Conservation (phyloP, 2,888 invertebrate species). For the Tanytarsus gracilentus region DNA sequence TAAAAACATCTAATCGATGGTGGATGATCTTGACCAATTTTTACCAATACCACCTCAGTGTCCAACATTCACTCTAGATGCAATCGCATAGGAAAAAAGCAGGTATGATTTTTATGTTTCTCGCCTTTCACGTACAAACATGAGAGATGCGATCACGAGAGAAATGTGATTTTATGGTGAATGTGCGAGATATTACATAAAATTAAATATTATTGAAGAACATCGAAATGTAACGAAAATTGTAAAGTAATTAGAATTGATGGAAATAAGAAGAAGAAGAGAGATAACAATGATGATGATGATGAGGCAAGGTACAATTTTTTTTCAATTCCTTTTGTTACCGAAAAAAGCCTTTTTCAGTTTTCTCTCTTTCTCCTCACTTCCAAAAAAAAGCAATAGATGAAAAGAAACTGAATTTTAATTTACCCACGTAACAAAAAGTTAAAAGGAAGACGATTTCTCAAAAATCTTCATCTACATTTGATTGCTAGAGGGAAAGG, state of each 20-base stretch:
- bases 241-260: conserved; percentile 22
- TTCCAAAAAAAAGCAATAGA: too few species aligned
- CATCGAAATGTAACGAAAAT: not conserved
- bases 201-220: too few species aligned
- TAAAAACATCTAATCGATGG: conserved; percentile 11
- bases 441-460: too few species aligned
- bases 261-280: not conserved
- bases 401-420: too few species aligned
- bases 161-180: too few species aligned
- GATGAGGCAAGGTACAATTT: not conserved
- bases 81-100: not conserved
- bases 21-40: conserved; percentile 28
- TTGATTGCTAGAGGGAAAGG: too few species aligned
- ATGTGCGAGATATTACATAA: too few species aligned
- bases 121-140: too few species aligned
- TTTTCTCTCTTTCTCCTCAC: not conserved
- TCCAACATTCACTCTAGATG: not conserved
- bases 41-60: not conserved
- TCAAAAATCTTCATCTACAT: too few species aligned
- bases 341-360: not conserved
- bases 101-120: not conserved
- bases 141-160: too few species aligned
- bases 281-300: too few species aligned
- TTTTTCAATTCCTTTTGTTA: conserved; percentile 4
- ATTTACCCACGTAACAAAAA: too few species aligned